phyloP scores from a whole-genome alignment of 1,140 invertebrate genomes.

The Pissodes strobi region DNA sequence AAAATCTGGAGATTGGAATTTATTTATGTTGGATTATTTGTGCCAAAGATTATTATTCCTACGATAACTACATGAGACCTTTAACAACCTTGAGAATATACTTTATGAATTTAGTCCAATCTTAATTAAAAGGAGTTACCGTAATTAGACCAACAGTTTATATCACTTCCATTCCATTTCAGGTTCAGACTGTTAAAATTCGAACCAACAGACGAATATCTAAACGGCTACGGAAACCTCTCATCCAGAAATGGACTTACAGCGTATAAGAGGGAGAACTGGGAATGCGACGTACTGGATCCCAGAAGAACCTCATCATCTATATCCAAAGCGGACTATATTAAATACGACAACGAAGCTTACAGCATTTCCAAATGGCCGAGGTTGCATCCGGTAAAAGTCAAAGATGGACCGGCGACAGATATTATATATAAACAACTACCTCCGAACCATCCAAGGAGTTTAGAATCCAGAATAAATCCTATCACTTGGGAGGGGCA shows the following conservation, averaged over 20 bases:
- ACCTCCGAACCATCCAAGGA: slow-evolving; percentile 11
- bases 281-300: slow-evolving; percentile 22
- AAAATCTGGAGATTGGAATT: no score
- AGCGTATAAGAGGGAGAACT: slow-evolving; percentile 7
- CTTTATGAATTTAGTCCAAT: no score
- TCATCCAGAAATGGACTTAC: background rate
- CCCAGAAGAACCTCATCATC: slow-evolving; percentile 18
- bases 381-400: background rate
- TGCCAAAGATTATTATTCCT: no score
- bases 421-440: slow-evolving; percentile 4
- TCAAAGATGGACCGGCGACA: background rate
- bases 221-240: slow-evolving; percentile 22
- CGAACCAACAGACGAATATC: slow-evolving; percentile 23
- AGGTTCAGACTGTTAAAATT: slow-evolving; percentile 13
- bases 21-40: no score
- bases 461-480: slow-evolving; percentile 3
- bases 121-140: no score
- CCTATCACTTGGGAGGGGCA: slow-evolving; percentile 21
- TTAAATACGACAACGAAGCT: background rate
- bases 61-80: no score
- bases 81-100: no score
- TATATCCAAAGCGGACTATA: slow-evolving; percentile 12
- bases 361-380: slow-evolving; percentile 8
- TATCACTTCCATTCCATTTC: background rate
- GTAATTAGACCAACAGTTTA: no score